phyloP scores from a whole-genome alignment of 2,888 invertebrate genomes.

The Caenorhabditis imperialis region DNA sequence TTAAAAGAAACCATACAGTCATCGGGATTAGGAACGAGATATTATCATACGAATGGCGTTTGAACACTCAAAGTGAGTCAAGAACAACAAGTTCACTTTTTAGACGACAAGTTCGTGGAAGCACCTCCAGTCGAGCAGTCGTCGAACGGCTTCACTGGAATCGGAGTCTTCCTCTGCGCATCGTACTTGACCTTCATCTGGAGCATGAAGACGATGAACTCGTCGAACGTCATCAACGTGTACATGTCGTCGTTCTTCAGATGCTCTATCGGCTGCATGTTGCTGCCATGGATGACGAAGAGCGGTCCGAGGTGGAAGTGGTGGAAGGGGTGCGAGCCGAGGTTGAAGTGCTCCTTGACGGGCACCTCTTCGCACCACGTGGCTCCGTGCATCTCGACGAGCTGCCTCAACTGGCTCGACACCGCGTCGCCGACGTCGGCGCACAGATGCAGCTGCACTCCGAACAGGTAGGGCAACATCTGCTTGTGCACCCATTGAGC shows the following conservation, averaged over 20 bases:
- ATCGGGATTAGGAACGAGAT: no score
- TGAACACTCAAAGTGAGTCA: no score
- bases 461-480: constrained; percentile 13
- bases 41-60: no score
- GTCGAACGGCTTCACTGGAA: constrained; percentile 20
- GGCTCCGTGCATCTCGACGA: constrained; percentile 31
- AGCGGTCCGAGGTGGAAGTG: constrained; percentile 23
- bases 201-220: constrained; percentile 24
- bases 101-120: no score
- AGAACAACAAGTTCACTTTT: no score
- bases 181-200: constrained; percentile 13
- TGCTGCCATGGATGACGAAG: constrained; percentile 19
- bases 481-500: constrained; percentile 27
- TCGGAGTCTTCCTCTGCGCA: constrained; percentile 3
- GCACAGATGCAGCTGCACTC: constrained; percentile 16
- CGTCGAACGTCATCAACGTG: constrained; percentile 16
- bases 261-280: neutral
- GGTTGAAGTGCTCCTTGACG: constrained; percentile 8
- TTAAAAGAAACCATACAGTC: no score
- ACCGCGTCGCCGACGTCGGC: neutral
- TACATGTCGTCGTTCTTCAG: constrained; percentile 14
- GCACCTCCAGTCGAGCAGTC: no score
- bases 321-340: constrained; percentile 21
- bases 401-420: neutral
- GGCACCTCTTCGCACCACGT: constrained; percentile 5